Conservation (phyloP, 2,113 vertebrate species). For the Rhombomys opimus region DNA sequence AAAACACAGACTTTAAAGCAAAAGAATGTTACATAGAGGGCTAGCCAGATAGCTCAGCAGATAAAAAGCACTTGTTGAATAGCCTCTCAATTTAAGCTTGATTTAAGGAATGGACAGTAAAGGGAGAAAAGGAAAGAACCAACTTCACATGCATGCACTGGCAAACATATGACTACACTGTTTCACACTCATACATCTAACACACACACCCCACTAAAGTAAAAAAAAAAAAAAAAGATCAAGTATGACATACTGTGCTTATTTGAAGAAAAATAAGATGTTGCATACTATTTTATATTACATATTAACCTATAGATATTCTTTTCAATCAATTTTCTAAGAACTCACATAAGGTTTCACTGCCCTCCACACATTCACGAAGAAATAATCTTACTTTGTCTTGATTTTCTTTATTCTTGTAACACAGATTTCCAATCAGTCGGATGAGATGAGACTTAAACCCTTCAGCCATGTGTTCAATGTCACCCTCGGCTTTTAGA, state of each 20-base stretch:
- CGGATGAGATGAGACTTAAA: conserved; percentile 97
- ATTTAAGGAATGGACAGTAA: neutral
- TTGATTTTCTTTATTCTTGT: conserved; percentile 91
- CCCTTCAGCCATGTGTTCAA: conserved; percentile 89
- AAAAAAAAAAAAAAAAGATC: neutral
- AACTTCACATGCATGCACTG: neutral
- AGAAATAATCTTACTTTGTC: conserved; percentile 88
- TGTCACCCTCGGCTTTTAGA: conserved; percentile 84
- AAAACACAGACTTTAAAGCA: neutral
- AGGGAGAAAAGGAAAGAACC: neutral
- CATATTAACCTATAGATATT: neutral
- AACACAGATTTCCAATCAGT: conserved; percentile 91
- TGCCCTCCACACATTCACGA: neutral
- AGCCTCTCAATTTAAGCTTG: neutral
- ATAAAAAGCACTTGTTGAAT: neutral
- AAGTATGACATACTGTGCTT: neutral
- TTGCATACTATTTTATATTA: neutral
- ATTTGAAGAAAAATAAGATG: neutral
- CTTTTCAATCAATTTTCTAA: neutral
- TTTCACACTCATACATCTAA: no score
- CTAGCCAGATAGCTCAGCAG: neutral
- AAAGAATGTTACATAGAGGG: neutral
- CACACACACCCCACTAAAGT: neutral
- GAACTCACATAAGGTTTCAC: neutral
- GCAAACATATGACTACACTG: neutral